Base-by-base conservation (phyloP, 2,888 invertebrate species). In the Tryphoninae sp. region DNA sequence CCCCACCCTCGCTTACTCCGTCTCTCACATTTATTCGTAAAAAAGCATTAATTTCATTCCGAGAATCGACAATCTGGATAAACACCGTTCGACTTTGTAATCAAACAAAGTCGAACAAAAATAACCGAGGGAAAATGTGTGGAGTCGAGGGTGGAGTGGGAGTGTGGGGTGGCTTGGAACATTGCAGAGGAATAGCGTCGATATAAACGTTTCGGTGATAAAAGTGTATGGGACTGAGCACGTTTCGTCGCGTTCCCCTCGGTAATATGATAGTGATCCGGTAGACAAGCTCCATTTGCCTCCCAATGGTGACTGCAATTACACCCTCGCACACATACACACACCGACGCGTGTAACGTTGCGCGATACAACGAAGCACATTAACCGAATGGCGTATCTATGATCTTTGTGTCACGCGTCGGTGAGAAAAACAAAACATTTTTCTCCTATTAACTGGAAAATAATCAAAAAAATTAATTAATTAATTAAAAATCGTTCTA, bases 231-330 rank as follows among this genome's bases (percentile, higher is more conserved):
- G 74, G 64, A 40, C 58, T 8, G 73, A 33, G 23, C 61, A 19
- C 51, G n/a, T 19, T 55, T 55, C 19, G 19, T 55, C 55, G 19
- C 19, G 33, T 3, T 64, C 13, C 55, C 64, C 42, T 45, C 23
- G 51, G 78, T 74, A 81, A 78, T 74, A 74, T 59, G 64, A 78
- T 74, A 65, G 81, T 65, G 74, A 69, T 65, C 69, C 51, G 40
- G 64, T 42, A 74, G 64, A 55, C 42, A 42, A 64, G 81, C 78
- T 78, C 81, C 73, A 78, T 81, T 81, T 78, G 49, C 78, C 65
- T 51, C 55, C 33, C 26, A 78, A 81, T 59, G 78, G 69, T 71
- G 68, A 81, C 73, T 73, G 64, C 81, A 81, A 81, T 81, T 81
- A 81, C 78, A 74, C 64, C 11, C 13, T 45, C 13, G 1, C 45